Evolutionary conservation across 2,113 vertebrate species (phyloP).

Genomic region (Platichthys stellatus): DNA sequence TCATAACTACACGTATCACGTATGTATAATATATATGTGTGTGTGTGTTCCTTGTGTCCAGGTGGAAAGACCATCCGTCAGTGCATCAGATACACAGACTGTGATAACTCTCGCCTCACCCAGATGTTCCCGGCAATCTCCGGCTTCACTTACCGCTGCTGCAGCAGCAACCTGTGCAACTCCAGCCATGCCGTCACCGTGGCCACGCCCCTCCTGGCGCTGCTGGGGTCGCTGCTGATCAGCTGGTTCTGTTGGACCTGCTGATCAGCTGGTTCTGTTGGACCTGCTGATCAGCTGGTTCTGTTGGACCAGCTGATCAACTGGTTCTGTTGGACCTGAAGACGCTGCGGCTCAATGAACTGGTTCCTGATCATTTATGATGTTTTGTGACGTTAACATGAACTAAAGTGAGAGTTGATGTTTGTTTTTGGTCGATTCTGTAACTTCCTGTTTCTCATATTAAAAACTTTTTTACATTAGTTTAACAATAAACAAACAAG

Average conservation of each 20-base stretch:
- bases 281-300: too few relatives aligned
- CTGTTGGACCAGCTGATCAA: too few relatives aligned
- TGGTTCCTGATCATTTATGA: background rate
- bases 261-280: too few relatives aligned
- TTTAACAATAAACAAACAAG: background rate
- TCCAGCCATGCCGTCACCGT: slow-evolving; percentile 15
- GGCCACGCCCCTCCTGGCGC: slow-evolving; percentile 13
- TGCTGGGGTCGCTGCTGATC: slow-evolving; percentile 57
- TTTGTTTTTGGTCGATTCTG: background rate
- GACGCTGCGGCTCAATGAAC: background rate
- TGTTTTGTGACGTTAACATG: slow-evolving; percentile 4
- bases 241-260: slow-evolving; percentile 53
- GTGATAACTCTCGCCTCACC: slow-evolving; percentile 76
- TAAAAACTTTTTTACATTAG: background rate
- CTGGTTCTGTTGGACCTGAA: slow-evolving; percentile 1
- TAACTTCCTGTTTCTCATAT: background rate
- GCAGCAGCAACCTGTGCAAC: slow-evolving; percentile 83
- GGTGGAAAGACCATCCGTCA: slow-evolving; percentile 81
- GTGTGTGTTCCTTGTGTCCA: slow-evolving; percentile 26
- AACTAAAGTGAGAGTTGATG: slow-evolving; percentile 26
- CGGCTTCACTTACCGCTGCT: slow-evolving; percentile 80
- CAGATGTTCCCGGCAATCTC: slow-evolving; percentile 78
- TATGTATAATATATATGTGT: too few relatives aligned
- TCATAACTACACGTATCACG: too few relatives aligned
- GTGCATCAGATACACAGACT: slow-evolving; percentile 83